Conservation (phyloP, 2,797 vertebrate species). For the Myotis vivesi region DNA sequence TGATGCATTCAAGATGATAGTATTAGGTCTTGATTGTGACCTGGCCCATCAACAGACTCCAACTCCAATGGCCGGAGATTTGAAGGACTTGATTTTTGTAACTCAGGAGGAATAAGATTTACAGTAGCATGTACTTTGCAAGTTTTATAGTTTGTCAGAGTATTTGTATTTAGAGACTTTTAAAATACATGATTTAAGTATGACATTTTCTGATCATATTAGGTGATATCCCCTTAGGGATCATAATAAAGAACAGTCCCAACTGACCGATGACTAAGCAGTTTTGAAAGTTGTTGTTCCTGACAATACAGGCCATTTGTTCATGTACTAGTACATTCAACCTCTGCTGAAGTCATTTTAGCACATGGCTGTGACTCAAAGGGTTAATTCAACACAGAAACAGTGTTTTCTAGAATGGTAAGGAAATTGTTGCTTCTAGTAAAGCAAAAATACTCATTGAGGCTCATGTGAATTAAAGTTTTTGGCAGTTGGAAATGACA, state of each 20-base stretch:
- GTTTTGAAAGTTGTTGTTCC: neutral
- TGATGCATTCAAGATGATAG: neutral
- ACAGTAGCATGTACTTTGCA: neutral
- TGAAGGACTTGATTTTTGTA: neutral
- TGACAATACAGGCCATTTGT: neutral
- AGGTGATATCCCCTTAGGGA: neutral
- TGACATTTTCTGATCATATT: constrained; percentile 3
- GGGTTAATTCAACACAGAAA: neutral
- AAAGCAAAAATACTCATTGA: neutral
- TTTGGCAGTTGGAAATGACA: neutral
- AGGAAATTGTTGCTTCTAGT: neutral
- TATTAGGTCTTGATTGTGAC: neutral
- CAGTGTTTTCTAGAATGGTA: constrained; percentile 1
- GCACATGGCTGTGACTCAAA: neutral
- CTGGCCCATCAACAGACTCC: neutral
- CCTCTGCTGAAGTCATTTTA: neutral
- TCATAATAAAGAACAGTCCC: neutral
- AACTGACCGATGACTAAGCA: neutral
- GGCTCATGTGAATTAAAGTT: neutral
- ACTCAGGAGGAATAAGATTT: neutral
- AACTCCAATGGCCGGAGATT: neutral
- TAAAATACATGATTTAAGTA: neutral
- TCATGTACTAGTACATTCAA: neutral
- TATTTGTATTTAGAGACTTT: constrained; percentile 8
- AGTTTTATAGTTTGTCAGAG: neutral